Evolutionary conservation across 2,113 vertebrate species (phyloP), one percentile per base, ranked within the genome.

Genomic region (Ctenomys sociabilis): DNA sequence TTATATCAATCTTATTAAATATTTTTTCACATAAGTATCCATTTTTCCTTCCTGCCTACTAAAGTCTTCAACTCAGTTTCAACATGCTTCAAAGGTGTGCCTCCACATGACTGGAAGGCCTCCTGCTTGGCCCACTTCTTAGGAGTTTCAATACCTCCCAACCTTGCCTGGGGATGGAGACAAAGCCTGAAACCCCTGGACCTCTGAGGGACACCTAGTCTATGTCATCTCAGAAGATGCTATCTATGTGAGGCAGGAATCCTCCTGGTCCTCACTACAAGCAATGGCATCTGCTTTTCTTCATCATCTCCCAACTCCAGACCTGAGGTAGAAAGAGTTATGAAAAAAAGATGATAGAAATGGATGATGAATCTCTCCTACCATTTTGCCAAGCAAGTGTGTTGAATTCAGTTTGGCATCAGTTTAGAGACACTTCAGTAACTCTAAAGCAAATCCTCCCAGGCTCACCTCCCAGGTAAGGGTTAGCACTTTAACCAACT

Each of bases 341-440:
- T 19, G 2, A 52, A 68, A 91, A 24, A 14, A 19, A 6, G 9
- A 2, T 88, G 40, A 21, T 45, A 24, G 43, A 78, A 90, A 78
- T 35, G 7, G 21, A 2, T 57, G 17, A 5, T 66, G 37, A 66
- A 13, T 81, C 21, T 13, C 7, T 21, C 19, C 0, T 2, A 2
- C 2, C 12, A 24, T 80, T 61, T 80, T 49, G 21, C 66, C 16
- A 89, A 72, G 21, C 2, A 37, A 77, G 37, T 72, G 21, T 81
- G 26, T 54, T 90, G 52, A 45, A 81, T 78, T 88, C n/a, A 91
- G 32, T 77, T 85, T 85, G 40, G 57, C 32, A 88, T 85, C n/a
- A 84, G 22, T 68, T 57, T 91, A 70, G 59, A 95, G 89, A 81
- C 12, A 28, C 57, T 95, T 82, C 7, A 19, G 45, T 84, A 1